Evolutionary conservation across 2,113 vertebrate genomes (phyloP).

Genomic region (Harpagus bidentatus): DNA sequence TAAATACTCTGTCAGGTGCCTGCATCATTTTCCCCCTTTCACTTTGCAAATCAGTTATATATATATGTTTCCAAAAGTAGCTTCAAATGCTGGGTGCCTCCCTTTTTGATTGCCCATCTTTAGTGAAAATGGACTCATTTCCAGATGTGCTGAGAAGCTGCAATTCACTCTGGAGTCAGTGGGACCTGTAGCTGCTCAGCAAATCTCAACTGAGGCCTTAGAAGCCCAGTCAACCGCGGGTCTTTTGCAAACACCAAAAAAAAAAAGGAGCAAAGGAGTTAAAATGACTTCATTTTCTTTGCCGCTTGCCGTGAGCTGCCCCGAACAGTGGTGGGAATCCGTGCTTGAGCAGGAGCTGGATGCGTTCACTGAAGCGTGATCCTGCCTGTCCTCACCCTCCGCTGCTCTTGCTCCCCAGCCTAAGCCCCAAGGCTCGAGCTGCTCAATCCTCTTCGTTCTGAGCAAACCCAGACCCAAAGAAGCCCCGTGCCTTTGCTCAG

Average conservation of each 20-base stretch:
- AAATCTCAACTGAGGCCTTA: background rate
- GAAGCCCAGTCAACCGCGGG: background rate
- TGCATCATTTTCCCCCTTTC: conserved; percentile 42
- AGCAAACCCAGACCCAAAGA: background rate
- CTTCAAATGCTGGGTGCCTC: background rate
- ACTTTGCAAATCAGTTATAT: conserved; percentile 24
- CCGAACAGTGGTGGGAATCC: background rate
- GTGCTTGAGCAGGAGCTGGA: background rate
- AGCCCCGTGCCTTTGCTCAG: background rate
- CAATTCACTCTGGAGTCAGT: background rate
- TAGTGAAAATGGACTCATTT: background rate
- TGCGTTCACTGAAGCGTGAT: background rate
- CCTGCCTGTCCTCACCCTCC: background rate
- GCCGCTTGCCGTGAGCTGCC: background rate
- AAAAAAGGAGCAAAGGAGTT: conserved; percentile 48
- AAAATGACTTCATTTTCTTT: conserved; percentile 2
- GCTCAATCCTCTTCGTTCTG: background rate
- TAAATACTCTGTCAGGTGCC: conserved; percentile 51
- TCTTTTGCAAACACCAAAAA: background rate
- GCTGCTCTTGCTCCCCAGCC: background rate
- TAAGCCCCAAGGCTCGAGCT: background rate
- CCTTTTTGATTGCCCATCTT: conserved; percentile 24
- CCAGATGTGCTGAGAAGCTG: conserved; percentile 21
- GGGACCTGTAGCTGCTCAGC: background rate
- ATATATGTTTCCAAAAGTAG: conserved; percentile 45